Evolutionary conservation across 2,113 vertebrate genomes (phyloP).

Genomic region (Aegotheles bennettii): DNA sequence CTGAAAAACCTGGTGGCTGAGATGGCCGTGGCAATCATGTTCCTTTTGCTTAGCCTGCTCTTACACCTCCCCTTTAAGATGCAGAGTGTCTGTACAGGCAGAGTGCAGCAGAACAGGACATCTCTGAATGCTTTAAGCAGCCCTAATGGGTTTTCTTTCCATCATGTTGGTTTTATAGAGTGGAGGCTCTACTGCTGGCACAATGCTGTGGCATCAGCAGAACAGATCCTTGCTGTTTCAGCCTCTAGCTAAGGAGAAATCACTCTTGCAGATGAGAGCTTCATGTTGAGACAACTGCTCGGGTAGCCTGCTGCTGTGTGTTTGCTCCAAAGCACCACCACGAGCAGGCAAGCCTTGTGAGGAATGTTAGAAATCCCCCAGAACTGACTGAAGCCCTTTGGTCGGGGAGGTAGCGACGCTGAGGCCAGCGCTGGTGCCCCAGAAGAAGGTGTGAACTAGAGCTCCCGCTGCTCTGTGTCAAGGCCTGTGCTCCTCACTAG

Average conservation of each 20-base stretch:
- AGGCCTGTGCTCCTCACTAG: conserved; percentile 45
- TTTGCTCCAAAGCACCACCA: neutral
- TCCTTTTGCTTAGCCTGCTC: neutral
- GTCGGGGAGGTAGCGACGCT: rapidly evolving
- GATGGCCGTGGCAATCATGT: rapidly evolving
- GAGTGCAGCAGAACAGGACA: neutral
- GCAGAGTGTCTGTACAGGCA: neutral
- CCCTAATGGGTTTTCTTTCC: neutral
- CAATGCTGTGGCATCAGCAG: neutral
- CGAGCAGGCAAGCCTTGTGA: rapidly evolving
- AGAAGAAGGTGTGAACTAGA: neutral
- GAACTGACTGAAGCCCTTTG: neutral
- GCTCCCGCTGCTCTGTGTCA: neutral
- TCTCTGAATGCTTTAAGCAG: neutral
- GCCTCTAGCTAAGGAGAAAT: neutral
- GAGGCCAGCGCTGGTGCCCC: neutral
- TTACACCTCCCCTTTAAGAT: neutral
- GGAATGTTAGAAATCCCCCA: neutral
- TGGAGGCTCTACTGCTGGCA: neutral
- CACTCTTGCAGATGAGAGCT: neutral
- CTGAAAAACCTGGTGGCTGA: neutral
- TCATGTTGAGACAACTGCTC: neutral
- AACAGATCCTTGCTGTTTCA: neutral
- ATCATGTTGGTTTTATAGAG: neutral
- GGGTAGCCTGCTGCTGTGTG: neutral